Evolutionary conservation across 2,797 vertebrate species (phyloP).

Genomic region (Gallinago solitaria): DNA sequence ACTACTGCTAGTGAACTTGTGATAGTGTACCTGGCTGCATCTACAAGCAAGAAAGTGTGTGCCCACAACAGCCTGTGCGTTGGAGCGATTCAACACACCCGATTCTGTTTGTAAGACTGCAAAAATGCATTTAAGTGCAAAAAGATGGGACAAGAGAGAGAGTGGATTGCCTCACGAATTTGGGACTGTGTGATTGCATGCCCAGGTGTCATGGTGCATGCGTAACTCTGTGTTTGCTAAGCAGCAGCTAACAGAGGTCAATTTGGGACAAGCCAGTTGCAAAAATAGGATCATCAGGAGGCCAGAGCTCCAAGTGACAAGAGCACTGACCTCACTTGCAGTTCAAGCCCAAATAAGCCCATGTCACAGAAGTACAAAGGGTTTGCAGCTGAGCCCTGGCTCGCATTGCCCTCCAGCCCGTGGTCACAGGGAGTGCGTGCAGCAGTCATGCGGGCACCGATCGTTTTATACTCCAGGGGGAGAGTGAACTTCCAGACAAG

Average conservation of each 20-base stretch:
- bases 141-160: neutral
- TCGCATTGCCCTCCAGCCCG: neutral
- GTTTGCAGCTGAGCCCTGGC: neutral
- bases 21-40: neutral
- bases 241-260: neutral
- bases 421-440: neutral
- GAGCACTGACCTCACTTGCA: neutral
- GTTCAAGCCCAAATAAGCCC: neutral
- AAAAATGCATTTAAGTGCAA: neutral
- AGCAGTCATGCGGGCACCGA: neutral
- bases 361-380: neutral
- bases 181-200: neutral
- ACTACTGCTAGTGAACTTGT: neutral
- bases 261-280: neutral
- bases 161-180: neutral
- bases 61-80: neutral
- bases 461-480: neutral
- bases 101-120: accelerated
- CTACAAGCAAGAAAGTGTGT: neutral
- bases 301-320: neutral
- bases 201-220: neutral
- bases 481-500: neutral
- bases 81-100: neutral
- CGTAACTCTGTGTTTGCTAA: neutral
- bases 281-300: neutral